Percentiles rank a stretch among this genome's conserved stretches.
phyloP scores from a whole-genome alignment of 2,888 invertebrate species.

The Apamea anceps region DNA sequence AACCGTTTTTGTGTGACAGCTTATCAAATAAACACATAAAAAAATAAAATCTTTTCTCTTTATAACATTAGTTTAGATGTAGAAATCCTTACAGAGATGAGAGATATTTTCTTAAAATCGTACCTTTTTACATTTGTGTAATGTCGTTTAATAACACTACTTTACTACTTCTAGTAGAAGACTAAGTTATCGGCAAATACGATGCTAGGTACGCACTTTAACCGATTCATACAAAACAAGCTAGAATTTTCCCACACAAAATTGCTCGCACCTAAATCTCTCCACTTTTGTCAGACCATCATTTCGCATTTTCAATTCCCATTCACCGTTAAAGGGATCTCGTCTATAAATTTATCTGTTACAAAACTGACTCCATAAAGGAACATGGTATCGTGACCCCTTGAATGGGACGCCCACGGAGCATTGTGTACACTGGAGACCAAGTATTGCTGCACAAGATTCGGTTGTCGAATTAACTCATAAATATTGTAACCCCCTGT shows the following conservation, averaged over 20 bases:
- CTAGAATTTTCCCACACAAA: conserved; percentile 10
- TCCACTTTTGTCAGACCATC: conserved; percentile 24
- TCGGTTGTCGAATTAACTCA: conserved; percentile 62
- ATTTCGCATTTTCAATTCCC: conserved; percentile 40
- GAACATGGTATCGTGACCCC: conserved; percentile 75
- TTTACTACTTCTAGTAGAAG: background rate
- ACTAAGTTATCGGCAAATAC: background rate
- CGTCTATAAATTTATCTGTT: conserved; percentile 69
- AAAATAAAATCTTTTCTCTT: too few species aligned
- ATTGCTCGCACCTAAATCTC: background rate
- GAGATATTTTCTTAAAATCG: too few species aligned
- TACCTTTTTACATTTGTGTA: background rate
- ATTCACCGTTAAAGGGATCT: conserved; percentile 62
- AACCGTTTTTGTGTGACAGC: background rate
- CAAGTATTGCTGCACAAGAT: conserved; percentile 45
- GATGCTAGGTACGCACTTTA: too few species aligned
- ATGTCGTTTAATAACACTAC: background rate
- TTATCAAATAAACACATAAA: too few species aligned
- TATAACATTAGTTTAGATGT: too few species aligned
- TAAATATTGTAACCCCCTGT: conserved; percentile 57
- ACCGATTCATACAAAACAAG: too few species aligned
- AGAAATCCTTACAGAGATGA: too few species aligned
- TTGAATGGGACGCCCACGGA: conserved; percentile 73
- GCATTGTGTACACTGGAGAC: conserved; percentile 65
- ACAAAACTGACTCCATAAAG: conserved; percentile 63